A percentile compares a stretch with the other conserved stretches of the same genome.
phyloP scores from a whole-genome alignment of 2,888 invertebrate species.

The Graphium colonna region DNA sequence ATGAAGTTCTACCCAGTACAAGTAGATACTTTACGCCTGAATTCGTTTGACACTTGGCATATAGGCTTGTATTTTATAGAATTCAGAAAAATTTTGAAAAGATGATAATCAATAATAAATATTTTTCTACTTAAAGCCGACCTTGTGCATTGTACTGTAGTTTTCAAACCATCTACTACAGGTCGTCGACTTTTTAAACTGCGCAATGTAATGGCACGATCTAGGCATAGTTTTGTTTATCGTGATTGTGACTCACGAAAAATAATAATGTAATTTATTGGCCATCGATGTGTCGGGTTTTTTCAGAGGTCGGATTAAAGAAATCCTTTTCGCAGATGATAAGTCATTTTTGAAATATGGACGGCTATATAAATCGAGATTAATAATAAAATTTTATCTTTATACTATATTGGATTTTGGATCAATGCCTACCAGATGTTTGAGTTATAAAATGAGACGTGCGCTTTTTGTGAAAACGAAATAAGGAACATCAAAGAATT shows the following conservation, averaged over 20 bases:
- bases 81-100: too few species aligned
- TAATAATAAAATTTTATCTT: not conserved
- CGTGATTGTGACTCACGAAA: too few species aligned
- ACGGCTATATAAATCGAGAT: not conserved
- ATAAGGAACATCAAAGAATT: not conserved
- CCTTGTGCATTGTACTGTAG: too few species aligned
- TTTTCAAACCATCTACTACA: too few species aligned
- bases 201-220: not conserved
- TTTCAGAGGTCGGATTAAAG: not conserved
- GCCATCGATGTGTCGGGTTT: not conserved
- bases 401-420: not conserved
- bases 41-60: too few species aligned
- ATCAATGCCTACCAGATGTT: not conserved
- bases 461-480: not conserved
- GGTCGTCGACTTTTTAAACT: not conserved
- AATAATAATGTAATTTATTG: not conserved
- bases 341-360: not conserved
- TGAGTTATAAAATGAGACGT: not conserved
- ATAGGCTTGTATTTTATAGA: too few species aligned
- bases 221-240: too few species aligned
- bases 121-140: too few species aligned
- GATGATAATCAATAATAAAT: too few species aligned
- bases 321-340: not conserved
- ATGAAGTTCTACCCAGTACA: too few species aligned
- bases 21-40: too few species aligned